Evolutionary conservation across 2,888 invertebrate species (phyloP), one percentile per base, ranked within the genome.

Genomic region (Microplitis deprimator): DNA sequence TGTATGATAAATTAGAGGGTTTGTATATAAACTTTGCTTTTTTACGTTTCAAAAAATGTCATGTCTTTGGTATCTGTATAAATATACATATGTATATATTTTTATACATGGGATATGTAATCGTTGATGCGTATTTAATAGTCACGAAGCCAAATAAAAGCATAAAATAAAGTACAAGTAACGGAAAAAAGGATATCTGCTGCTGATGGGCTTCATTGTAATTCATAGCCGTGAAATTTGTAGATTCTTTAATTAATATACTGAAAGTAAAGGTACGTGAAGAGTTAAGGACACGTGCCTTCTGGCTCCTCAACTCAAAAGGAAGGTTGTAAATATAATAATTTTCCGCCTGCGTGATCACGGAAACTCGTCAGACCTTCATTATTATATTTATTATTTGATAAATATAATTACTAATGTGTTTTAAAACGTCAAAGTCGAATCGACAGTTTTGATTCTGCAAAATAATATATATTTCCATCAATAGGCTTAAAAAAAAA

Each of bases 291-390:
- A 79, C 81, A 80, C 81, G 81, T 82, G 81, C 81, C 81, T 80
- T 74, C 76, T 77, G 80, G 76, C 62, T 70, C 73, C 62, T 70
- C 73, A 69, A 69, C 40, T 68, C 50, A 61, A 64, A 29, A 64
- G 68, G 75, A 41, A 68, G 77, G 61, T 77, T 79, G 79, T 80
- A 79, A 69, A 77, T 77, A 71, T 79, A 77, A 79, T 82, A 81
- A 82, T 82, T 82, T 81, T 81, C 79, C 80, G 78, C 77, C 77
- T 80, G 79, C 80, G 79, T 80, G 81, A 81, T 78, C 76, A 77
- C 60, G 72, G 16, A 67, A 59, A 76, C 67, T 67, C 76, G 70
- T 70, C 50, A 70, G 70, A 38, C 70, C 65, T 76, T 50, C 13
- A 50, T 50, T 50, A 50, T 50, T 50, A 50, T 50, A 50, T 50